Evolutionary conservation across 92 coral and sea anemone species (phyloP).

Genomic region (Palythoa grandiflora): DNA sequence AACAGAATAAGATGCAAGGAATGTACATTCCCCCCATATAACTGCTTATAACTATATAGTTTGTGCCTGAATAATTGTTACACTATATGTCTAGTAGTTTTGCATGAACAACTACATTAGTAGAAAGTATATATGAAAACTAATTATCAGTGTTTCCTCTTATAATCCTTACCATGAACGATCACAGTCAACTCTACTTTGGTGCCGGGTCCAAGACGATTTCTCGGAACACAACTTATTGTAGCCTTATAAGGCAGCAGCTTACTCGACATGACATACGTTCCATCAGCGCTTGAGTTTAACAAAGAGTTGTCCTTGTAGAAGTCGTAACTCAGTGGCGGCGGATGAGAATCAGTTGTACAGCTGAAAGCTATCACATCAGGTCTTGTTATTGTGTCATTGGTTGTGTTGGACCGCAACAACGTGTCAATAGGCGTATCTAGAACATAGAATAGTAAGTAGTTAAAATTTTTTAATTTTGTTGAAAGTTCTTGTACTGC

Average conservation of each 20-base stretch:
- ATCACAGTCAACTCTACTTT: conserved; percentile 12
- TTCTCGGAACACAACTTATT: conserved; percentile 25
- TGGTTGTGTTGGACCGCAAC: conserved; percentile 26
- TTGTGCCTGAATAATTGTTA: too few species aligned
- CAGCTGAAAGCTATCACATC: conserved; percentile 14
- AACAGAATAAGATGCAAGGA: too few species aligned
- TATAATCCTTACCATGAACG: conserved; percentile 30
- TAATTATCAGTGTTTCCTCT: too few species aligned
- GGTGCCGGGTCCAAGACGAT: conserved; percentile 22
- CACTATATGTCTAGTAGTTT: too few species aligned
- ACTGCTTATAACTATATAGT: too few species aligned
- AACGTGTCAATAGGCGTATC: conserved; percentile 50
- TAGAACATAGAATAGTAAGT: conserved; percentile 4
- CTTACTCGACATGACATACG: background rate
- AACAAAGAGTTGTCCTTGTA: conserved; percentile 1
- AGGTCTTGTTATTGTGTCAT: conserved; percentile 21
- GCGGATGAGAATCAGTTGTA: conserved; percentile 18
- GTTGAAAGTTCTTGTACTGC: too few species aligned
- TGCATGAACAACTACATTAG: too few species aligned
- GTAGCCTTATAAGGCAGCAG: background rate
- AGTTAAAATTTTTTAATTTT: background rate
- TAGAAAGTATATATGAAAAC: too few species aligned
- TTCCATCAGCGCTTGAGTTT: conserved; percentile 23
- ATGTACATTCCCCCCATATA: too few species aligned
- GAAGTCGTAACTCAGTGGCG: conserved; percentile 10